Percentiles rank a stretch among this genome's conserved stretches.
Conservation (phyloP, 2,888 invertebrate genomes). For the Agrochola macilenta region DNA sequence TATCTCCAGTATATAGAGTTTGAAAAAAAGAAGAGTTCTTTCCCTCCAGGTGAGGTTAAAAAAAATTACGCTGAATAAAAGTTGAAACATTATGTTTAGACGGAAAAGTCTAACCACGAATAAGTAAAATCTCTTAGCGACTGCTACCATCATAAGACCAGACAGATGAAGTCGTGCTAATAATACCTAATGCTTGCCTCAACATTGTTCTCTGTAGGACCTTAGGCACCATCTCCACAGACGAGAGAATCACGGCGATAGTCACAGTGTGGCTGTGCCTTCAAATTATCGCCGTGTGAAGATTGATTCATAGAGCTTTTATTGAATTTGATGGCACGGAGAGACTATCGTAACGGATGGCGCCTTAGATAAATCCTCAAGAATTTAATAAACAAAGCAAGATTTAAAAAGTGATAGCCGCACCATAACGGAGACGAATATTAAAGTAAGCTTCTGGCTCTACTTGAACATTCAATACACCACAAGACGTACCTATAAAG, state of each 20-base stretch:
- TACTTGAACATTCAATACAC: slow-evolving; percentile 48
- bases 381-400: slow-evolving; percentile 6
- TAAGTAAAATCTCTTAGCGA: not conserved
- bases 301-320: too few species aligned
- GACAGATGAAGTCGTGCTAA: not conserved
- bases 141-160: not conserved
- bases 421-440: slow-evolving; percentile 35
- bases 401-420: slow-evolving; percentile 20
- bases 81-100: not conserved
- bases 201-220: not conserved
- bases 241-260: too few species aligned
- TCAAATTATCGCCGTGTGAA: too few species aligned
- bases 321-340: too few species aligned
- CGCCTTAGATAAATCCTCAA: not conserved
- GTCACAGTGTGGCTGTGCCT: too few species aligned
- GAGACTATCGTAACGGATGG: too few species aligned
- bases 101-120: not conserved
- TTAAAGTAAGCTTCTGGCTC: slow-evolving; percentile 21
- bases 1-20: too few species aligned
- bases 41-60: too few species aligned
- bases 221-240: too few species aligned
- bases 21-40: too few species aligned
- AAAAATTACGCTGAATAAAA: too few species aligned
- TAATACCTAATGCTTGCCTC: not conserved
- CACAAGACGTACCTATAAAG: slow-evolving; percentile 43